A percentile compares a stretch with the other conserved stretches of the same genome.
phyloP scores from a whole-genome alignment of 1,140 invertebrate genomes.

The Drosophila kohkoa region DNA sequence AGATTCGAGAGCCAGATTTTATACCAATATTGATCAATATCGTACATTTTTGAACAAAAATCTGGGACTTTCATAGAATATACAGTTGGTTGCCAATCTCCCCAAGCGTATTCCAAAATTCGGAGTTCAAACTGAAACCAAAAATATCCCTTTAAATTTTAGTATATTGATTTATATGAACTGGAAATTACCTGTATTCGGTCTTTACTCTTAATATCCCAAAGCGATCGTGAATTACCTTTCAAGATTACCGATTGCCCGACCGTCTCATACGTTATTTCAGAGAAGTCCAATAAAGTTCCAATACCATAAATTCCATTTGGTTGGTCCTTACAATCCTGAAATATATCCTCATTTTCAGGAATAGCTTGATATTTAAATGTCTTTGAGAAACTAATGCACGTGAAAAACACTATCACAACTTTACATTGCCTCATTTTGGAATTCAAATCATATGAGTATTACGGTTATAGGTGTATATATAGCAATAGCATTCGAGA shows the following conservation, averaged over 20 bases:
- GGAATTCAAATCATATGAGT: not conserved
- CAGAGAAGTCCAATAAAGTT: not conserved
- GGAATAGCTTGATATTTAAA: conserved; percentile 1
- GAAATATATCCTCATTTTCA: not conserved
- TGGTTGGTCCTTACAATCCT: not conserved
- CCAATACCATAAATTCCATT: not conserved
- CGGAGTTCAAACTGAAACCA: not conserved
- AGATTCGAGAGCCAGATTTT: not conserved
- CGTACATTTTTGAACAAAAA: not conserved
- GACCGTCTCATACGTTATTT: not conserved
- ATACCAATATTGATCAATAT: not conserved
- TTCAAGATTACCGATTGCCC: not conserved
- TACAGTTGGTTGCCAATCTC: not conserved
- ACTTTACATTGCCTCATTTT: conserved; percentile 16
- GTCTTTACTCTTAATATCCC: not conserved
- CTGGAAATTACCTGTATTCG: not conserved
- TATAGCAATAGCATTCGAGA: too few species aligned
- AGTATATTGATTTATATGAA: not conserved
- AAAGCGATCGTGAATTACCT: not conserved
- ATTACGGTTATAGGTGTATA: too few species aligned
- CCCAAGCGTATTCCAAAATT: not conserved
- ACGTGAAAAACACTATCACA: not conserved
- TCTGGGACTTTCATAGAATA: not conserved
- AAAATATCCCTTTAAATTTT: not conserved
- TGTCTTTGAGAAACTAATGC: not conserved